Base-by-base conservation (phyloP, 2,888 invertebrate species). In the Helleia helle region DNA sequence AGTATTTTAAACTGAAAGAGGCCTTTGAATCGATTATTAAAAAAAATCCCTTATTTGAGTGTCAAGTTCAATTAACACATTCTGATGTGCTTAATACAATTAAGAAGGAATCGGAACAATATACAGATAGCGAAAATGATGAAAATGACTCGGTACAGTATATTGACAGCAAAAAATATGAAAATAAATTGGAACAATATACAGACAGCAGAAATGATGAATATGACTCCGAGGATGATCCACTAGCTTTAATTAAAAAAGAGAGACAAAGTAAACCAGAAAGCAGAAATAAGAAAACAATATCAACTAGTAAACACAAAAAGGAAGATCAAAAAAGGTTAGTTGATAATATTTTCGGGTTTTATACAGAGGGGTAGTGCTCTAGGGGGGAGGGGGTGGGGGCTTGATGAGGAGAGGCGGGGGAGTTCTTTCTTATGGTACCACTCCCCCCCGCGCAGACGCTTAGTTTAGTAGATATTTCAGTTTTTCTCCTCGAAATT, bases 141-240 rank as follows among this genome's bases (percentile, higher is more conserved):
- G n/a, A n/a, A n/a, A n/a, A n/a, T n/a, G n/a, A n/a, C n/a, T n/a
- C n/a, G n/a, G n/a, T n/a, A n/a, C n/a, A n/a, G n/a, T n/a, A n/a
- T n/a, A n/a, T n/a, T n/a, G n/a, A n/a, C n/a, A n/a, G n/a, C n/a
- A n/a, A n/a, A n/a, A n/a, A n/a, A n/a, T n/a, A n/a, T n/a, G n/a
- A n/a, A n/a, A n/a, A n/a, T n/a, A n/a, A n/a, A n/a, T n/a, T n/a
- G 2, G 34, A 34, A 11, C 34, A 18, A 7, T 11, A 11, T 8
- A 15, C 11, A 11, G 11, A 22, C 8, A 22, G 11, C 8, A 34
- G 49, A 6, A 38, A 41, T 25, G 49, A 41, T 13, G 51, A 51
- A 4, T 46, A 51, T 38, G 71, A 74, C 45, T 75, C 75, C 1
- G 77, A 77, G 42, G 72, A 77, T 51, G 81, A 81, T 47, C 83